Percentiles rank a stretch among this genome's conserved stretches.
phyloP scores from a whole-genome alignment of 2,113 vertebrate species.

The Halcyon senegalensis region DNA sequence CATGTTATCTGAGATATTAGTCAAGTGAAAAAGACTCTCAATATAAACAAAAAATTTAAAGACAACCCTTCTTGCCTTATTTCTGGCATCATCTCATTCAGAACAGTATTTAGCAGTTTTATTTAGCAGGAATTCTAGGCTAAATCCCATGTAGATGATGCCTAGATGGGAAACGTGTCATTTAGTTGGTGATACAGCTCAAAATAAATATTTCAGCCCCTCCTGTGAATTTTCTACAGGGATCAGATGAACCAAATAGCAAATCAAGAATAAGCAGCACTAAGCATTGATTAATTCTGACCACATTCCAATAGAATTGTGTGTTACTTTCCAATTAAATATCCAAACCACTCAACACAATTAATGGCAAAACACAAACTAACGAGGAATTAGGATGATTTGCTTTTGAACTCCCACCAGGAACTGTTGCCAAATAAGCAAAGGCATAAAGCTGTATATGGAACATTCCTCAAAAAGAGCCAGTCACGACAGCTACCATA shows the following conservation, averaged over 20 bases:
- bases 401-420: conserved; percentile 17
- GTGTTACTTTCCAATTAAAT: conserved; percentile 47
- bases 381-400: conserved; percentile 54
- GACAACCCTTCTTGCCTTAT: not conserved
- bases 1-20: not conserved
- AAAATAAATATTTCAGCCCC: not conserved
- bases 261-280: not conserved
- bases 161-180: not conserved
- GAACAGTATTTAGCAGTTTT: not conserved
- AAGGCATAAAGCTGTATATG: not conserved
- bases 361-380: conserved; percentile 56
- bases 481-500: not conserved
- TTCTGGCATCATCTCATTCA: not conserved
- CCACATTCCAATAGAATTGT: conserved; percentile 37
- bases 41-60: not conserved
- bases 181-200: not conserved
- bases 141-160: not conserved
- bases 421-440: conserved; percentile 36
- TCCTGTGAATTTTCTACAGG: conserved; percentile 1
- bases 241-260: conserved; percentile 9
- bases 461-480: not conserved
- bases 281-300: conserved; percentile 53
- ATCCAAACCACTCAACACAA: conserved; percentile 8
- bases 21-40: not conserved
- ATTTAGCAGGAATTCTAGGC: not conserved